phyloP scores from a whole-genome alignment of 1,140 invertebrate genomes.

The Rhagoletis pomonella region DNA sequence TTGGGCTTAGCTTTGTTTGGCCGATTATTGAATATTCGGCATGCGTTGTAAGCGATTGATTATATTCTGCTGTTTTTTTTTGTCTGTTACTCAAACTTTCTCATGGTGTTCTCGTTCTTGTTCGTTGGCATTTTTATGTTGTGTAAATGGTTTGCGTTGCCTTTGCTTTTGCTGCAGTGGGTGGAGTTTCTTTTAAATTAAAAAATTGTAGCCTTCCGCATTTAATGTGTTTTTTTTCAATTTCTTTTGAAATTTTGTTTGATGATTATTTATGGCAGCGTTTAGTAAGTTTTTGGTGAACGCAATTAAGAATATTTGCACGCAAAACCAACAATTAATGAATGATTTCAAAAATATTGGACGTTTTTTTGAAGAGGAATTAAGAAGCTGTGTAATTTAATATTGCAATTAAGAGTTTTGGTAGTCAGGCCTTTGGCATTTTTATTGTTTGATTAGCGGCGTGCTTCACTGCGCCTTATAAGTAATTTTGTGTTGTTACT shows the following conservation, averaged over 20 bases:
- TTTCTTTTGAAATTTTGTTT: neutral
- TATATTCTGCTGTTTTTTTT: neutral
- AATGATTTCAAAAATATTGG: neutral
- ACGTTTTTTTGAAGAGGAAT: too few species aligned
- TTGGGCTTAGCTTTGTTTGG: slow-evolving; percentile 12
- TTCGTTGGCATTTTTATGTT: neutral
- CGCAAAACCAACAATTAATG: slow-evolving; percentile 20
- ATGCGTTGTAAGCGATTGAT: slow-evolving; percentile 7
- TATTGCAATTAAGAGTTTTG: too few species aligned
- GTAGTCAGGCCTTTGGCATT: too few species aligned
- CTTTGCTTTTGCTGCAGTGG: neutral
- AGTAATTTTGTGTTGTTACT: too few species aligned
- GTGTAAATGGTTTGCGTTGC: neutral
- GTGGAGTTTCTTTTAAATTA: slow-evolving; percentile 50
- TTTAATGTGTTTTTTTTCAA: slow-evolving; percentile 28
- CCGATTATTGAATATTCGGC: slow-evolving; percentile 39
- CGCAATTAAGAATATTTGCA: slow-evolving; percentile 24
- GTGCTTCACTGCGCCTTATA: too few species aligned
- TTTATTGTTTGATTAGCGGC: too few species aligned
- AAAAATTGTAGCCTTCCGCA: slow-evolving; percentile 43
- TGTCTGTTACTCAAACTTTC: neutral
- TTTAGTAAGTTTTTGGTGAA: slow-evolving; percentile 6
- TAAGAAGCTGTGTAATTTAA: too few species aligned
- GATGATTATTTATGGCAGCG: slow-evolving; percentile 34
- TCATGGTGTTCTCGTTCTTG: neutral